Conservation (phyloP, 1,140 invertebrate species). For the Lysiphlebus fabarum region DNA sequence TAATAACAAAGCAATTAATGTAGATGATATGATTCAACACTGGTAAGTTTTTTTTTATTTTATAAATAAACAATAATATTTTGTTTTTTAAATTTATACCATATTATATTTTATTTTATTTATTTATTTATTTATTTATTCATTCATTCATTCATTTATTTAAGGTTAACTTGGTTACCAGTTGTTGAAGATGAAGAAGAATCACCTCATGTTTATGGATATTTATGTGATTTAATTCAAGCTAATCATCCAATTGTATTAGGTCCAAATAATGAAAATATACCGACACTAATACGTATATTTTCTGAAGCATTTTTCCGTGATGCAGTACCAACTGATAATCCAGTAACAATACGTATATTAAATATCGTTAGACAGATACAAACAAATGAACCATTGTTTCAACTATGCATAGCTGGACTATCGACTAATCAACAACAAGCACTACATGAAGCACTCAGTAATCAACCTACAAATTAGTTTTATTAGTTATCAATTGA, state of each 20-base stretch:
- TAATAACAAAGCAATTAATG: conserved; percentile 78
- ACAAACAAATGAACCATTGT: conserved; percentile 75
- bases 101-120: too few relatives aligned
- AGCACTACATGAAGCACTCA: conserved; percentile 70
- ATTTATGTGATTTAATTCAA: conserved; percentile 93
- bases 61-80: conserved; percentile 44
- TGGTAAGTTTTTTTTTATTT: too few relatives aligned
- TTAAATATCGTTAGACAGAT: conserved; percentile 75
- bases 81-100: conserved; percentile 11
- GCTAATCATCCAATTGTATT: conserved; percentile 82
- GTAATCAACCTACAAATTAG: conserved; percentile 39
- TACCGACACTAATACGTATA: conserved; percentile 83
- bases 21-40: conserved; percentile 82
- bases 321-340: conserved; percentile 73
- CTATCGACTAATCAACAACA: conserved; percentile 77
- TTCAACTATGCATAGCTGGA: conserved; percentile 75
- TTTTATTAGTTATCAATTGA: conserved; percentile 13
- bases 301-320: conserved; percentile 85
- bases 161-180: conserved; percentile 83
- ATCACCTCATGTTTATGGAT: conserved; percentile 89
- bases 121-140: not conserved
- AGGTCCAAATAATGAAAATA: conserved; percentile 81
- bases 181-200: conserved; percentile 94
- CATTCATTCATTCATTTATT: conserved; percentile 48
- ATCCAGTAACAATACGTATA: conserved; percentile 64